These are phyloP conservation scores for Psylliodes chrysocephalus DNA, from an alignment of 2,888 invertebrate genomes.

Conservation along the genomic window DNA sequence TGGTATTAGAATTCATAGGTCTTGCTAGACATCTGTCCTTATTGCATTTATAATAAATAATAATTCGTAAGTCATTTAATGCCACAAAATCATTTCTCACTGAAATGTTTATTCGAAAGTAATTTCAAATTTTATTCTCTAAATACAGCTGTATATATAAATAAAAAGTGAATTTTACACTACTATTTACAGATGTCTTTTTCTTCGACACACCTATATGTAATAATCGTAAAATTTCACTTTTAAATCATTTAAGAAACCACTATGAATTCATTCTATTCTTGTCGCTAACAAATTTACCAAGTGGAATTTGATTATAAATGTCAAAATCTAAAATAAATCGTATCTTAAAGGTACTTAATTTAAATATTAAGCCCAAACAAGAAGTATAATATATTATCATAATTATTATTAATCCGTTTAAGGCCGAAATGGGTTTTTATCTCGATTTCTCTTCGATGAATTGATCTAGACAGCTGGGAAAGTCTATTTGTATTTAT, in stretches of 20 bases:
- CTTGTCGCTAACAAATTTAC: too few relatives aligned
- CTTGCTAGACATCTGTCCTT: too few relatives aligned
- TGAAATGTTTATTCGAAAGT: too few relatives aligned
- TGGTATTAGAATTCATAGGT: too few relatives aligned
- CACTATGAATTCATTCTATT: too few relatives aligned
- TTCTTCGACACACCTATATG: neutral
- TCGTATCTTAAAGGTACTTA: neutral
- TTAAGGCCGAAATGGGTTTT: neutral
- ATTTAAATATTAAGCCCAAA: neutral
- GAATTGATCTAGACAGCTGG: constrained; percentile 1
- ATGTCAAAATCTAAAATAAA: neutral
- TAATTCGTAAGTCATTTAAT: too few relatives aligned
- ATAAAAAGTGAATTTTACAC: neutral
- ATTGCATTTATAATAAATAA: too few relatives aligned
- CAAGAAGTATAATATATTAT: neutral
- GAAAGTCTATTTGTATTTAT: constrained; percentile 4
- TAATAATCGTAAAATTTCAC: neutral
- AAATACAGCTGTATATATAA: too few relatives aligned
- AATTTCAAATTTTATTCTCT: too few relatives aligned
- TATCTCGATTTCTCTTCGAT: neutral
- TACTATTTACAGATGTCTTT: neutral
- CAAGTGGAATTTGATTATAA: too few relatives aligned
- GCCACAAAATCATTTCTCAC: too few relatives aligned
- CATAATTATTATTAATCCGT: too few relatives aligned
- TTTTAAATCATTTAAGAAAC: neutral